Conservation (phyloP, 2,797 vertebrate species). For the Mormyrus hasselquistii region DNA sequence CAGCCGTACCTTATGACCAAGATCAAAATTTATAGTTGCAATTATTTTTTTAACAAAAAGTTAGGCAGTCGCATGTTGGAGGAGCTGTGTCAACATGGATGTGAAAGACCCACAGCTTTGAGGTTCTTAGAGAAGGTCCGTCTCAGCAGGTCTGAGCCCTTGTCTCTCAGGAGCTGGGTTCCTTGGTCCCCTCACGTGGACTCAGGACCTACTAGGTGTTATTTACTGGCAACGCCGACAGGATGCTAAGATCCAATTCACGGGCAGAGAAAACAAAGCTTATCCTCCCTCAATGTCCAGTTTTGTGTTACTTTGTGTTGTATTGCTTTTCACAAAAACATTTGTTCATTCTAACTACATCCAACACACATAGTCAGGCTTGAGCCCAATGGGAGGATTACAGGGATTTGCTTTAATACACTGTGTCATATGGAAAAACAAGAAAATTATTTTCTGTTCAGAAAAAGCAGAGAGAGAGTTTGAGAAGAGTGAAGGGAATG, state of each 20-base stretch:
- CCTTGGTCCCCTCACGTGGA: neutral
- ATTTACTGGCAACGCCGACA: neutral
- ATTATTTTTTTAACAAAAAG: conserved; percentile 32
- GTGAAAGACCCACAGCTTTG: neutral
- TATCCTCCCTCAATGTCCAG: neutral
- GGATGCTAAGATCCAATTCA: neutral
- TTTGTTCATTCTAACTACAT: neutral
- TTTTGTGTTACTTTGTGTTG: neutral
- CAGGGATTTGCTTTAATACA: neutral
- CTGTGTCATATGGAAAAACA: neutral
- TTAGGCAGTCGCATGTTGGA: conserved; percentile 35
- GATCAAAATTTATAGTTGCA: conserved; percentile 57
- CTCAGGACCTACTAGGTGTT: neutral
- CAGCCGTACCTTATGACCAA: conserved; percentile 47
- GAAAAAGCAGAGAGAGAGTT: neutral
- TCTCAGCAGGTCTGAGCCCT: neutral
- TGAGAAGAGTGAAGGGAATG: neutral
- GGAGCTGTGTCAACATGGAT: conserved; percentile 43
- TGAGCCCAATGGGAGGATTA: neutral
- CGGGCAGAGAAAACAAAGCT: neutral
- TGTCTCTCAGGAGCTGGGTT: neutral
- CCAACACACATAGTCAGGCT: neutral
- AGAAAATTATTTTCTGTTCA: neutral
- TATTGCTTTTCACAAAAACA: neutral
- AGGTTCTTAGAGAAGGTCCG: neutral